Conservation (phyloP, 2,797 vertebrate genomes). For the Neoniphon sammara region DNA sequence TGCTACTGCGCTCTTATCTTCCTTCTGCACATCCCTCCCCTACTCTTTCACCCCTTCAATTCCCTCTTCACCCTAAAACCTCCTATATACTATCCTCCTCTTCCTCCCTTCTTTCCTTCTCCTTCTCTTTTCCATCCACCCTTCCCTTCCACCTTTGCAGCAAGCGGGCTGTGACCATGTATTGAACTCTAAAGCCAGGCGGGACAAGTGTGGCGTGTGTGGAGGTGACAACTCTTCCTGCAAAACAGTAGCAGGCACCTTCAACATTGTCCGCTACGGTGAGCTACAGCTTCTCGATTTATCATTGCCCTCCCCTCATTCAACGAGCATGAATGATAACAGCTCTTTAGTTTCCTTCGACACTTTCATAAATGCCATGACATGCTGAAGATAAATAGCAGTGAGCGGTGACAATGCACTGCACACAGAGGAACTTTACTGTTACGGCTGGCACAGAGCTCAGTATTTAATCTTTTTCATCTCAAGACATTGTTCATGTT, state of each 20-base stretch:
- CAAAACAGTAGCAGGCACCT: slow-evolving; percentile 95
- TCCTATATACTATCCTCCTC: neutral
- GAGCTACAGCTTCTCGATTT: slow-evolving; percentile 66
- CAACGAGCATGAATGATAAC: slow-evolving; percentile 3
- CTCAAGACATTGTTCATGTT: slow-evolving; percentile 24
- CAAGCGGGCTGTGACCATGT: slow-evolving; percentile 99
- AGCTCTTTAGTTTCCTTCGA: neutral
- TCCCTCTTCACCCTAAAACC: neutral
- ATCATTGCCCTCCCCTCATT: neutral
- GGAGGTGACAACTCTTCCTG: slow-evolving; percentile 99
- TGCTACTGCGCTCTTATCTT: neutral
- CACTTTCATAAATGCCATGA: neutral
- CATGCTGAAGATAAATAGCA: neutral
- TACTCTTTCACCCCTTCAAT: neutral
- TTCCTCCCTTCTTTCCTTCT: neutral
- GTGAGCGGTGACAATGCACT: neutral
- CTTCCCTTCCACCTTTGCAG: slow-evolving; percentile 74
- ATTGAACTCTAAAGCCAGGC: slow-evolving; percentile 97
- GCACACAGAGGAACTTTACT: neutral
- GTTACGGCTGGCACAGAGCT: neutral
- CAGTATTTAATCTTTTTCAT: neutral
- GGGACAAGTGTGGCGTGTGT: slow-evolving; percentile 98
- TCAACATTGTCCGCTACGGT: slow-evolving; percentile 97
- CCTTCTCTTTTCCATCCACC: neutral
- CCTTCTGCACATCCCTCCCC: too few species aligned